phyloP scores from a whole-genome alignment of 2,888 invertebrate species.

The Eupithecia subumbrata region DNA sequence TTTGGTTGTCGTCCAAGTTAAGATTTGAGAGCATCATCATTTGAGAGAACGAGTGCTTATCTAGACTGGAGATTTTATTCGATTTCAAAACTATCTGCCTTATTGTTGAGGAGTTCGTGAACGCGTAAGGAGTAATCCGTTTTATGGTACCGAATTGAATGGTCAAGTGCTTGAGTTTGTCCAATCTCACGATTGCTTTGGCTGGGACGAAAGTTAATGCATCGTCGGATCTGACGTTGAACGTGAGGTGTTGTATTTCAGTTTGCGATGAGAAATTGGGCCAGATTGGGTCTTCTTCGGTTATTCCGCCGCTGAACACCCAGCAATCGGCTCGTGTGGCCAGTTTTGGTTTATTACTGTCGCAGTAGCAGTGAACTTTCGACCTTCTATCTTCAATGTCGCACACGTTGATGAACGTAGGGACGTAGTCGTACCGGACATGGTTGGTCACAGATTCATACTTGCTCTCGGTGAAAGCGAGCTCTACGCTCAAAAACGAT shows the following conservation, averaged over 20 bases:
- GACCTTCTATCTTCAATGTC: conserved; percentile 76
- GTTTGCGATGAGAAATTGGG: conserved; percentile 88
- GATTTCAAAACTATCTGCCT: conserved; percentile 87
- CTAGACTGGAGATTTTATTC: conserved; percentile 87
- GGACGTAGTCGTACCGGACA: conserved; percentile 68
- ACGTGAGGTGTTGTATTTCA: conserved; percentile 87
- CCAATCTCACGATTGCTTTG: conserved; percentile 86
- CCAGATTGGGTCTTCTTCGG: conserved; percentile 89
- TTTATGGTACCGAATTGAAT: conserved; percentile 90
- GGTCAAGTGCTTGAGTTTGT: conserved; percentile 87
- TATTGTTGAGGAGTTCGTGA: conserved; percentile 89
- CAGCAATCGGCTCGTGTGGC: conserved; percentile 90
- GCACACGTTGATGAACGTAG: conserved; percentile 75
- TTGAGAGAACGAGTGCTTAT: conserved; percentile 88
- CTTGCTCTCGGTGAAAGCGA: conserved; percentile 72
- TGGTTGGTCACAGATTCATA: conserved; percentile 71
- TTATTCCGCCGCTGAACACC: conserved; percentile 86
- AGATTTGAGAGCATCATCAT: conserved; percentile 88
- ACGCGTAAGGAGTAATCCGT: conserved; percentile 88
- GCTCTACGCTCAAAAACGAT: conserved; percentile 72
- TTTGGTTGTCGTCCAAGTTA: conserved; percentile 89
- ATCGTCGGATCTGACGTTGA: conserved; percentile 88
- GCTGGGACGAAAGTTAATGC: conserved; percentile 89
- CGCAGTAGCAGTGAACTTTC: conserved; percentile 80
- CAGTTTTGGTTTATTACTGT: conserved; percentile 73